Conservation (phyloP, 2,888 invertebrate genomes). For the Lasioglossum zephyrum region DNA sequence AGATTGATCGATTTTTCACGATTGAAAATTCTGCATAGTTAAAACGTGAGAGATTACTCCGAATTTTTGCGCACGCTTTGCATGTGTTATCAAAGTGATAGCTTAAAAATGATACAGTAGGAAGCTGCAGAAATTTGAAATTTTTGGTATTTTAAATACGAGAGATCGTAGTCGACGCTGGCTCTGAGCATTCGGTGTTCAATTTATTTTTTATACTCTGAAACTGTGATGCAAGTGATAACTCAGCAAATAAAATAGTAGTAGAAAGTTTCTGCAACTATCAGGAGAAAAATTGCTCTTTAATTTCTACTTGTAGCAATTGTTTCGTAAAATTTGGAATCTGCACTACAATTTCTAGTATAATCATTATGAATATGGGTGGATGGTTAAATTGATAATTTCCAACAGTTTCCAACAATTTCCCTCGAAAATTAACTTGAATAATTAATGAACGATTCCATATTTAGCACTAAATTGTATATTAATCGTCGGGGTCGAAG, state of each 20-base stretch:
- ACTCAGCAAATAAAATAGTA: neutral
- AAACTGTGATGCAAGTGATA: neutral
- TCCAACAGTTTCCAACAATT: neutral
- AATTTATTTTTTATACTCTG: neutral
- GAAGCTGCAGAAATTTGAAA: neutral
- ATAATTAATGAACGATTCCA: neutral
- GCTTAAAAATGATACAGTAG: neutral
- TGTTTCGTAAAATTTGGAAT: neutral
- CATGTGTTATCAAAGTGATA: neutral
- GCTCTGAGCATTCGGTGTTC: neutral
- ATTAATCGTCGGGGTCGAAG: neutral
- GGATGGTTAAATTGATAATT: neutral
- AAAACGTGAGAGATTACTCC: neutral
- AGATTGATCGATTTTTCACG: neutral
- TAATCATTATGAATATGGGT: neutral
- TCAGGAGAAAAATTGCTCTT: neutral
- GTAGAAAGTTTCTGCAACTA: neutral
- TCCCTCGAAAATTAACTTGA: neutral
- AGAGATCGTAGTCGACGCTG: neutral
- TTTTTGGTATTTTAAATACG: neutral
- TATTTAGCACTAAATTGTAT: neutral
- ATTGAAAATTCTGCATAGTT: neutral
- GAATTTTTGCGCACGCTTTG: neutral
- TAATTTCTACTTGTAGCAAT: neutral
- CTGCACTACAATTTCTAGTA: neutral